A percentile compares a stretch with the other conserved stretches of the same genome.
These are phyloP conservation scores for Pelecanus crispus DNA, from an alignment of 2,113 vertebrate species.

Conservation along the genomic window DNA sequence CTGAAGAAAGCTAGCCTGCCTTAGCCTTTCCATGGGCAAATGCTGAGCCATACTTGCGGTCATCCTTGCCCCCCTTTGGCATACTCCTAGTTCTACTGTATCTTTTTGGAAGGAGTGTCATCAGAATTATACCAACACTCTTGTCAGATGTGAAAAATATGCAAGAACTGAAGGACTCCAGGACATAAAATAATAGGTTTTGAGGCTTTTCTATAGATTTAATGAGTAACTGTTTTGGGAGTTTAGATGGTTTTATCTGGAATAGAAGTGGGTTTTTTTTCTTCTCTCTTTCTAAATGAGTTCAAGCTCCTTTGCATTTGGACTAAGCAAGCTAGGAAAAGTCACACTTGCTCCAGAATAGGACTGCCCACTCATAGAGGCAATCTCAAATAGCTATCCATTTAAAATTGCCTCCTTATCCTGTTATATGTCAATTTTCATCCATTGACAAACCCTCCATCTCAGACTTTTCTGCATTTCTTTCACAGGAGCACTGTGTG, in stretches of 20 bases:
- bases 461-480: neutral
- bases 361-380: neutral
- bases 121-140: neutral
- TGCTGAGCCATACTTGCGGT: neutral
- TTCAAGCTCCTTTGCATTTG: neutral
- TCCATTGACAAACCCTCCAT: neutral
- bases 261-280: neutral
- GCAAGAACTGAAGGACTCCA: neutral
- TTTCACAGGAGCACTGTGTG: neutral
- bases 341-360: neutral
- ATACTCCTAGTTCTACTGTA: neutral
- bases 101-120: neutral
- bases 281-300: neutral
- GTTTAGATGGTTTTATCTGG: neutral
- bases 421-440: neutral
- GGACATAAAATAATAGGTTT: neutral
- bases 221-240: neutral
- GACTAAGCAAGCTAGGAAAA: neutral
- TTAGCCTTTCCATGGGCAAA: neutral
- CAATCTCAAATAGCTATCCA: neutral
- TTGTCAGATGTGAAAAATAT: neutral
- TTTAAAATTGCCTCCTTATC: neutral
- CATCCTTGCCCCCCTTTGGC: neutral
- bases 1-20: neutral
- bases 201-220: neutral